Conservation (phyloP, 2,797 vertebrate genomes). For the Onychomys torridus region DNA sequence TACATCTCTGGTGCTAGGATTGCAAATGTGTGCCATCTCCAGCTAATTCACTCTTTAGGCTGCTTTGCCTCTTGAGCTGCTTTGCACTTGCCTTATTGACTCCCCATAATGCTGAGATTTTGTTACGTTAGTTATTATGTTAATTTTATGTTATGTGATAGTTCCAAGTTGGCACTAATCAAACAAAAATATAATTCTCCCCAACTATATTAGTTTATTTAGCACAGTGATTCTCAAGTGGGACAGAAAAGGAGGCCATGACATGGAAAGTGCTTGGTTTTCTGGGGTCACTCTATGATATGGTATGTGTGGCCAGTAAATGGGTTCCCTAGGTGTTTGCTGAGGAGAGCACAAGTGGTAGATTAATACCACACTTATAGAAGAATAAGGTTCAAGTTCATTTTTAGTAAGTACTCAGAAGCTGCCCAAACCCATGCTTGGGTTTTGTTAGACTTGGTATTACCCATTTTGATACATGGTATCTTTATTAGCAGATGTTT, state of each 20-base stretch:
- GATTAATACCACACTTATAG: neutral
- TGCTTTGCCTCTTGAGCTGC: neutral
- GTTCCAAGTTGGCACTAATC: neutral
- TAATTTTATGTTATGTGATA: neutral
- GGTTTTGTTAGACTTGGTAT: neutral
- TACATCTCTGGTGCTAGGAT: neutral
- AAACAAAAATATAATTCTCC: neutral
- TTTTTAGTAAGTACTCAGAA: neutral
- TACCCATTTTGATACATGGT: neutral
- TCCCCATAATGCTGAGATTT: neutral
- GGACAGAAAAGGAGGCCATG: neutral
- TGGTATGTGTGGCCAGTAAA: rapidly evolving
- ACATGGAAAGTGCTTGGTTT: neutral
- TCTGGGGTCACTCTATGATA: neutral
- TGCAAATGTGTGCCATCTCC: neutral
- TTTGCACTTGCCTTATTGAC: neutral
- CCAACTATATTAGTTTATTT: neutral
- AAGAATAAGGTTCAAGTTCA: neutral
- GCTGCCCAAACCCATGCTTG: neutral
- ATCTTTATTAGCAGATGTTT: neutral
- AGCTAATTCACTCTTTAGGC: neutral
- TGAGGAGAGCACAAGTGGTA: neutral
- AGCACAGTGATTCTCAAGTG: neutral
- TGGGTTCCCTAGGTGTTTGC: neutral
- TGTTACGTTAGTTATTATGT: neutral